Percentiles rank a stretch among this genome's conserved stretches.
Conservation (phyloP, 37 sponge, comb jelly and placozoan genomes). For the Tethya wilhelma region DNA sequence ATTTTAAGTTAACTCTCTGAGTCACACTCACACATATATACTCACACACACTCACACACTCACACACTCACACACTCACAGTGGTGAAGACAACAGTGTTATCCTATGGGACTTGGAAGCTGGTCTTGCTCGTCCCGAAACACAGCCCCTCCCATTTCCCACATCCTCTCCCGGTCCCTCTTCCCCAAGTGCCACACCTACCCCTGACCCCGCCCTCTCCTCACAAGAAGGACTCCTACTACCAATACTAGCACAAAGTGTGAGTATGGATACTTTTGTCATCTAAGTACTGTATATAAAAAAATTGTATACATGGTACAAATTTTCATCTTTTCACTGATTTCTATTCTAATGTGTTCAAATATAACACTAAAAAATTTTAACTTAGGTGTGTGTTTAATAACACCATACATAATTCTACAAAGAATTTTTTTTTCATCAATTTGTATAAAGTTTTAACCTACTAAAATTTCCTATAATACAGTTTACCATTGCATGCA, state of each 20-base stretch:
- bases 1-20: too few species aligned
- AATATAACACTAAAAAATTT: too few species aligned
- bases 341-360: too few species aligned
- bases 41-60: too few species aligned
- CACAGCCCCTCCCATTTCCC: conserved; percentile 7
- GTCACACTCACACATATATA: too few species aligned
- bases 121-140: conserved; percentile 21
- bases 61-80: neutral
- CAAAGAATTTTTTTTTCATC: too few species aligned
- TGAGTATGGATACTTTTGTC: conserved; percentile 7
- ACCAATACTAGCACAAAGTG: conserved; percentile 37
- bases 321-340: neutral
- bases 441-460: too few species aligned
- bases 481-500: too few species aligned
- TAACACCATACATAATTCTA: too few species aligned
- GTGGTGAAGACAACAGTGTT: conserved; percentile 42
- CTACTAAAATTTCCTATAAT: neutral
- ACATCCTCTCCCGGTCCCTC: neutral
- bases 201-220: neutral
- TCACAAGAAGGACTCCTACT: conserved; percentile 15
- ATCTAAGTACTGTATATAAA: neutral
- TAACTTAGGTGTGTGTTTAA: too few species aligned
- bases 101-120: conserved; percentile 32
- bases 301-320: neutral
- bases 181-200: neutral